Evolutionary conservation across 1,140 invertebrate species (phyloP), one percentile per base, ranked within the genome.

Genomic region (Hestina assimilis): DNA sequence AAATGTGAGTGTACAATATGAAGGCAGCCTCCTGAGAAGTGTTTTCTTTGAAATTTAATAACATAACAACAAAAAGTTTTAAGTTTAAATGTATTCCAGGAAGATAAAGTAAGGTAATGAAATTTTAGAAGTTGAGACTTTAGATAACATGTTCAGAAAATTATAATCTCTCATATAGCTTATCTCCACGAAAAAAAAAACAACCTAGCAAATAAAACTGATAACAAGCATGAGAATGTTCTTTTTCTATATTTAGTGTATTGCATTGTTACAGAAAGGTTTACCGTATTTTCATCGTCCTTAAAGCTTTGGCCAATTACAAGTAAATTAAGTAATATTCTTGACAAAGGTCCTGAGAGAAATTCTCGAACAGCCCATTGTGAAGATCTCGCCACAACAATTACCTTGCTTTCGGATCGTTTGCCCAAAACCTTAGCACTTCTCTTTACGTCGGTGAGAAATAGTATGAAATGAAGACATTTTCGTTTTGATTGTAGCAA

Each of bases 281-380:
- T 74, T 71, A 84, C 76, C 45, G 76, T 46, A 38, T 53, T 62
- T 29, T 58, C 52, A 19, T 79, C 75, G 31, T 90, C 79, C 63
- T 90, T 90, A 26, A 91, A 87, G 17, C 89, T 91, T 73, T 90
- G 91, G 2, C 89, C 90, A 31, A 94, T 89, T 2, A 94, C 88
- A 19, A 94, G 76, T 17, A 94, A 79, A 89, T 94, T 93, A 0
- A 91, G 84, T 72, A 94, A 92, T 67, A 84, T 89, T 63, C 91
- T 90, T 0, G 93, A 92, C 1, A 79, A n/a, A 35, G 91, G 85
- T 19, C 89, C 90, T 7, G 88, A 82, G 9, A 94, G 66, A 79
- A 93, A 94, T 66, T 94, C 92, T 31, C 92, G 89, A 0, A 94
- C 89, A n/a, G 91, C 90, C 93, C 93, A 94, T 69, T 93, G 91